phyloP scores from a whole-genome alignment of 2,888 invertebrate genomes.

The Melolontha melolontha region DNA sequence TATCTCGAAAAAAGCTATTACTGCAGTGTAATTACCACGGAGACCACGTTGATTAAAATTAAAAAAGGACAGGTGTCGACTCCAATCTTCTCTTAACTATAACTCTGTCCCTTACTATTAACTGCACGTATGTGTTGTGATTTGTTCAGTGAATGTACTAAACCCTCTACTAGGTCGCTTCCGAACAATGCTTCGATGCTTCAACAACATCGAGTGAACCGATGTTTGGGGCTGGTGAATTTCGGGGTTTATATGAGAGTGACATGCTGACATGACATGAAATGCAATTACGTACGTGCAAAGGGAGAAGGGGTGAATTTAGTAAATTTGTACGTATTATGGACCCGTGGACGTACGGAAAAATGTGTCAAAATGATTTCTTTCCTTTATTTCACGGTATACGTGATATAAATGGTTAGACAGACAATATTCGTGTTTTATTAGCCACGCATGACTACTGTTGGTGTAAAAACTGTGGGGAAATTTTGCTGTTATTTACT shows the following conservation, averaged over 20 bases:
- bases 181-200: conserved; percentile 17
- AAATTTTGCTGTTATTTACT: no score
- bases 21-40: conserved; percentile 5
- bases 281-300: conserved; percentile 21
- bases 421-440: no score
- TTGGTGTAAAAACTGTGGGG: no score
- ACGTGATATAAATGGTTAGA: conserved; percentile 7
- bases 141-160: conserved; percentile 18
- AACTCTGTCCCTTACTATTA: conserved; percentile 1
- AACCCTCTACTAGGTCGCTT: conserved; percentile 7
- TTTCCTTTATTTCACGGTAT: conserved; percentile 13
- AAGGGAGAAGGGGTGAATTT: background rate
- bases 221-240: conserved; percentile 20
- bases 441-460: no score
- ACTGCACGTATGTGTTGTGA: conserved; percentile 3
- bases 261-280: conserved; percentile 24
- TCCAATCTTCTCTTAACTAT: background rate
- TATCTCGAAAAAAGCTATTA: background rate
- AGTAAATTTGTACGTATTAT: conserved; percentile 13
- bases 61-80: background rate
- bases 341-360: background rate
- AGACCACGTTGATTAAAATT: no score
- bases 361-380: conserved; percentile 15
- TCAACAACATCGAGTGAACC: conserved; percentile 12
- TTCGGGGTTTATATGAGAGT: conserved; percentile 17